phyloP scores from a whole-genome alignment of 2,888 invertebrate species.

The Hypomecis atomaria region DNA sequence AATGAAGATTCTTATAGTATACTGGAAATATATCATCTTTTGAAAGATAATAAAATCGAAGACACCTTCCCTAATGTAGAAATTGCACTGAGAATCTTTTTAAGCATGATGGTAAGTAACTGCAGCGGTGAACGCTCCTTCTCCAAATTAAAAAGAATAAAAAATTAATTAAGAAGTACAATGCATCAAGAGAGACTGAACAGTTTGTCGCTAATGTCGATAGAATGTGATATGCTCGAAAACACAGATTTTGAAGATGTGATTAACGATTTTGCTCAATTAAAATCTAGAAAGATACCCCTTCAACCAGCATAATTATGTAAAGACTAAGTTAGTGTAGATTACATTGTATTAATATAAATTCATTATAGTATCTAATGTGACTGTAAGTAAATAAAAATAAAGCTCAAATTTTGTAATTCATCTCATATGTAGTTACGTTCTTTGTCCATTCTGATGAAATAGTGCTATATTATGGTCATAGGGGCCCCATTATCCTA shows the following conservation, averaged over 20 bases:
- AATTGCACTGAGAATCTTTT: conserved; percentile 48
- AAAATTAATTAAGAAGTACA: too few relatives aligned
- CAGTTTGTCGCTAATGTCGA: background rate
- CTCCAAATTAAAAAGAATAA: background rate
- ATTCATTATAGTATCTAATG: background rate
- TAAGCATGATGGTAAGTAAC: conserved; percentile 46
- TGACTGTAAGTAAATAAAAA: background rate
- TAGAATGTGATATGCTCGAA: conserved; percentile 27
- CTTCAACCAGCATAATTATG: background rate
- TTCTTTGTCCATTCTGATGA: background rate
- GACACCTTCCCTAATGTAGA: conserved; percentile 31
- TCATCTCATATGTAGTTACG: too few relatives aligned
- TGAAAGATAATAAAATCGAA: background rate
- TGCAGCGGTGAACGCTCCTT: conserved; percentile 46
- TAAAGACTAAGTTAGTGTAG: background rate
- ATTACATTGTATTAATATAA: background rate
- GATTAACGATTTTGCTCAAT: conserved; percentile 33
- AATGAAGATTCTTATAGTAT: background rate
- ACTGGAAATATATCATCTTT: background rate
- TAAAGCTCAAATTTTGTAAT: background rate
- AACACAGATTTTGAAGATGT: conserved; percentile 46
- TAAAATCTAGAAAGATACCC: background rate
- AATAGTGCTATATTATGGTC: background rate
- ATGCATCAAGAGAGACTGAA: background rate
- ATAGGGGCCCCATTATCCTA: conserved; percentile 39